phyloP scores from a whole-genome alignment of 2,113 vertebrate genomes.

The Oxygymnocypris stewartii region DNA sequence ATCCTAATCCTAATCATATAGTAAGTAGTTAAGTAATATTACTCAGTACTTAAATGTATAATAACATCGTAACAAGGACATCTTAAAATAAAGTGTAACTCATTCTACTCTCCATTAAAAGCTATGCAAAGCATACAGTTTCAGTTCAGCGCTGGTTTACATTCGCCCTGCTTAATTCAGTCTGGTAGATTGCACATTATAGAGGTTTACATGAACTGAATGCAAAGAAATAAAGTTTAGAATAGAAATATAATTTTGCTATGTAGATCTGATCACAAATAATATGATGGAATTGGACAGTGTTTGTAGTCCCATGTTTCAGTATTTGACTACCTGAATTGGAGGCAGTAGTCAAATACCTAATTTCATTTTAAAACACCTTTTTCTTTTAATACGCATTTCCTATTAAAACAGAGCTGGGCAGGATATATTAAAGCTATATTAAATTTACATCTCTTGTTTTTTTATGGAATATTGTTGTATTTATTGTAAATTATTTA shows the following conservation, averaged over 20 bases:
- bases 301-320: background rate
- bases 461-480: background rate
- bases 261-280: background rate
- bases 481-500: background rate
- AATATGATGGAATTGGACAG: background rate
- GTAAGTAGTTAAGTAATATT: too few relatives aligned
- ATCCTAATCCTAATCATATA: too few relatives aligned
- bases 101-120: too few relatives aligned
- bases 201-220: background rate
- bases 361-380: too few relatives aligned
- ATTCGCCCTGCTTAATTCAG: background rate
- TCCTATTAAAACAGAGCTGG: background rate
- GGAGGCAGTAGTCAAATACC: background rate
- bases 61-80: too few relatives aligned
- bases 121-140: background rate
- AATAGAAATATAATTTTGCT: background rate
- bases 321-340: background rate
- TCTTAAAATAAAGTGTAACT: too few relatives aligned
- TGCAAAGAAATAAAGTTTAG: background rate
- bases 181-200: background rate
- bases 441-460: background rate
- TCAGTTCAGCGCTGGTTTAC: background rate
- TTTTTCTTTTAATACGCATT: too few relatives aligned
- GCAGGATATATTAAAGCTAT: background rate
- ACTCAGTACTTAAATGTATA: too few relatives aligned